Percentiles rank a stretch among this genome's conserved stretches.
Conservation (phyloP, 1,140 invertebrate species). For the Habropoda laboriosa region DNA sequence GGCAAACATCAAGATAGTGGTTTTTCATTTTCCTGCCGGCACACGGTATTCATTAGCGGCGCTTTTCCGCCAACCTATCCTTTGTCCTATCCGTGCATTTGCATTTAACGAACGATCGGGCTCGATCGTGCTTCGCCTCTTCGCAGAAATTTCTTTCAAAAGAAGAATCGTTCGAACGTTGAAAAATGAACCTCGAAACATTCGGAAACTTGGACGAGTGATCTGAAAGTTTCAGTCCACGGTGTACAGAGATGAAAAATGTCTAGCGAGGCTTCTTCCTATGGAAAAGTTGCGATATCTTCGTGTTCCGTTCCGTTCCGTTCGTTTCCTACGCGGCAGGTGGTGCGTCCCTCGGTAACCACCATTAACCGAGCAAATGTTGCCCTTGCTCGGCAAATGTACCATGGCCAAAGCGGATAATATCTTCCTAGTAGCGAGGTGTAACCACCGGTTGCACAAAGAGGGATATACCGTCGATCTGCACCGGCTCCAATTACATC, state of each 20-base stretch:
- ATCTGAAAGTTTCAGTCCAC: too few relatives aligned
- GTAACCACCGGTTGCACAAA: constrained; percentile 62
- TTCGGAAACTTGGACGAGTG: too few relatives aligned
- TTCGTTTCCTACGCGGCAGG: constrained; percentile 36
- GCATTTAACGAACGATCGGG: constrained; percentile 9
- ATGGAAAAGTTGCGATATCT: not conserved
- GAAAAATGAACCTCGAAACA: too few relatives aligned
- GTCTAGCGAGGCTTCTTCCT: not conserved
- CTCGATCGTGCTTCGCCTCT: too few relatives aligned
- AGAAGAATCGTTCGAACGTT: not conserved
- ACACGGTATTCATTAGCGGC: not conserved
- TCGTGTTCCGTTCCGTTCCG: too few relatives aligned
- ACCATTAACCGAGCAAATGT: constrained; percentile 40
- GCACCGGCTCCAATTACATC: constrained; percentile 63
- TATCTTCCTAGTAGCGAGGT: constrained; percentile 67
- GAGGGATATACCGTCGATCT: constrained; percentile 40
- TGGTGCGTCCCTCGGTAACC: constrained; percentile 26
- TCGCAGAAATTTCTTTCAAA: too few relatives aligned
- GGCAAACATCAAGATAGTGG: constrained; percentile 29
- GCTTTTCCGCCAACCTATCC: constrained; percentile 5
- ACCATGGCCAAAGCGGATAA: constrained; percentile 52
- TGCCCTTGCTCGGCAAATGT: constrained; percentile 42
- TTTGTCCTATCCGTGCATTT: constrained; percentile 7
- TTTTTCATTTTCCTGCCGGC: constrained; percentile 45
- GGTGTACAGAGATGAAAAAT: constrained; percentile 4